Conservation (phyloP, 2,888 invertebrate genomes). For the Drepanosiphum platanoidis region DNA sequence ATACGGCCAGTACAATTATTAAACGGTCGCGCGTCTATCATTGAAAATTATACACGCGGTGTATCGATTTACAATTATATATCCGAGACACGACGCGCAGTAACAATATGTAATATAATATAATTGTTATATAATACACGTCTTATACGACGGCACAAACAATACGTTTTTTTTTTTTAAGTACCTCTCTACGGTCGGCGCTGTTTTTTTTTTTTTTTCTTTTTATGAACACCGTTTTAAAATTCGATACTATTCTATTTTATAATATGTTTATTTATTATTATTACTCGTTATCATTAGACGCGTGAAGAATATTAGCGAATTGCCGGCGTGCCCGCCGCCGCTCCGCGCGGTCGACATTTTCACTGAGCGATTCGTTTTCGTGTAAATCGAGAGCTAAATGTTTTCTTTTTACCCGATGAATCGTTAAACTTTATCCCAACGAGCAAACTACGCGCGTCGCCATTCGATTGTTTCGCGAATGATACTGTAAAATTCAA, state of each 20-base stretch:
- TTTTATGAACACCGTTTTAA: background rate
- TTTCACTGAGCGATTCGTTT: background rate
- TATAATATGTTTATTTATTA: too few relatives aligned
- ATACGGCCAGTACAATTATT: background rate
- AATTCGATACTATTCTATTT: background rate
- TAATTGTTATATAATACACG: background rate
- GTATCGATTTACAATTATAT: background rate
- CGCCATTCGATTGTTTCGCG: too few relatives aligned
- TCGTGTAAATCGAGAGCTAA: too few relatives aligned
- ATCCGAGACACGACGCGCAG: background rate
- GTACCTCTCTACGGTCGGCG: background rate
- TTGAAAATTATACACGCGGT: background rate
- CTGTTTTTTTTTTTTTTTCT: too few relatives aligned
- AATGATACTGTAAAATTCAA: too few relatives aligned
- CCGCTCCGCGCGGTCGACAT: background rate
- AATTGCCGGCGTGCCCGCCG: too few relatives aligned
- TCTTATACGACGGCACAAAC: background rate
- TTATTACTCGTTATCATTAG: background rate
- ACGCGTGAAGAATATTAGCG: background rate
- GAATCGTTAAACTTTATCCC: too few relatives aligned
- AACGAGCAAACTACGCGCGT: too few relatives aligned
- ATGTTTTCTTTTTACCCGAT: too few relatives aligned
- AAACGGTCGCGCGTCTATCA: background rate
- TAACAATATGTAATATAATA: background rate
- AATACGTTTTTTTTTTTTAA: background rate